Base-by-base conservation (phyloP, 2,797 vertebrate species). In the Lagodon rhomboides region DNA sequence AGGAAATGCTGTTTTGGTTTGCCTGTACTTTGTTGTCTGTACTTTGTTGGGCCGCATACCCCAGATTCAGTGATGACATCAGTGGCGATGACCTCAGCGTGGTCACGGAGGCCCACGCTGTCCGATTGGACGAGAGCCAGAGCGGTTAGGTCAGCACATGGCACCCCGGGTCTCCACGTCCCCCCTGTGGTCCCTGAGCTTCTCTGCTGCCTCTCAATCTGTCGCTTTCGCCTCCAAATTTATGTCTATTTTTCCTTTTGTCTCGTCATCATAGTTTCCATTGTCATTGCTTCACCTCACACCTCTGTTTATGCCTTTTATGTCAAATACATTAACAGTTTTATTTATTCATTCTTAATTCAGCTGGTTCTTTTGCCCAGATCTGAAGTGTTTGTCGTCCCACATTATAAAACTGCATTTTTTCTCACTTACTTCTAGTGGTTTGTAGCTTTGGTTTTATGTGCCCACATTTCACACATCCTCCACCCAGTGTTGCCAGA, bases 1-100 rank as follows among this genome's bases (percentile, higher is more conserved):
- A 76, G 85, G 94, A 97, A 96, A 93, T 87, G 95, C 95, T 95
- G 96, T 95, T 95, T 93, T 95, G 95, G 92, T 91, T 90, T 68
- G 77, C 87, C 83, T 85, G 85, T 73, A 70, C 83, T 90, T 84
- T 84, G 68, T 85, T 85, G 85, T 90, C 70, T 23, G 74, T 65
- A 15, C 13, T 44, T 90, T 80, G 90, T 85, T 49, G 64, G 77
- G 84, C 86, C 12, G 23, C 82, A 83, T 84, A 84, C 80, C 73
- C 83, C 70, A 60, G 80, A 87, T 85, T 90, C 73, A 46, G 77
- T 74, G 80, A 87, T 93, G 93, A 94, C 92, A 89, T 94, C 91
- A 93, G 79, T 71, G 70, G 54, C 5, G 74, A 91, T 93, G 89
- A 93, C 86, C 77, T 94, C 91, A 93, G 77, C 54, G 20, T 43